Evolutionary conservation across 2,797 vertebrate genomes (phyloP).

Genomic region (Novumbra hubbsi): DNA sequence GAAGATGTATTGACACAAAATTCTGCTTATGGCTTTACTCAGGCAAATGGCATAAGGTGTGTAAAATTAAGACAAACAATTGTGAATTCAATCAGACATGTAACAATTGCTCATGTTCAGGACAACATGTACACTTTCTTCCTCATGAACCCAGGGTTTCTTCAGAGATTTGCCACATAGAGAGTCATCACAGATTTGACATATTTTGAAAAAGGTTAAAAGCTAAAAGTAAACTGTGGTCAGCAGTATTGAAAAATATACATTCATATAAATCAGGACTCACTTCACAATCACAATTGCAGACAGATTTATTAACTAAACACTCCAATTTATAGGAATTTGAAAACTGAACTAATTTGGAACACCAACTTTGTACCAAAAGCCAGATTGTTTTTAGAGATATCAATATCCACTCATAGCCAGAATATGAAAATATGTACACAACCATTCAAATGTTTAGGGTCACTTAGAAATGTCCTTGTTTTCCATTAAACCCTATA

Average conservation of each 20-base stretch:
- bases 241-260: not conserved
- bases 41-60: slow-evolving; percentile 45
- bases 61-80: slow-evolving; percentile 31
- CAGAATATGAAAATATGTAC: too few species aligned
- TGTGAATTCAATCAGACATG: not conserved
- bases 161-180: not conserved
- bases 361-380: too few species aligned
- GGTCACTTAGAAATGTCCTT: too few species aligned
- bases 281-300: not conserved
- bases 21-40: slow-evolving; percentile 53
- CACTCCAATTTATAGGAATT: not conserved
- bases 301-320: slow-evolving; percentile 32
- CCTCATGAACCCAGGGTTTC: not conserved
- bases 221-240: not conserved
- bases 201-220: not conserved
- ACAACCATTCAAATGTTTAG: too few species aligned
- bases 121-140: slow-evolving; percentile 22
- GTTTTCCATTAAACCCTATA: too few species aligned
- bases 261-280: not conserved
- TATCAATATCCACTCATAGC: too few species aligned
- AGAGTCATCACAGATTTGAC: not conserved
- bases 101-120: slow-evolving; percentile 16
- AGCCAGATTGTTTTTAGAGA: too few species aligned
- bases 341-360: slow-evolving; percentile 16
- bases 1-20: slow-evolving; percentile 28